Percentiles rank a stretch among this genome's conserved stretches.
Conservation (phyloP, 1,140 invertebrate species). For the Brevipalpus yothersi region DNA sequence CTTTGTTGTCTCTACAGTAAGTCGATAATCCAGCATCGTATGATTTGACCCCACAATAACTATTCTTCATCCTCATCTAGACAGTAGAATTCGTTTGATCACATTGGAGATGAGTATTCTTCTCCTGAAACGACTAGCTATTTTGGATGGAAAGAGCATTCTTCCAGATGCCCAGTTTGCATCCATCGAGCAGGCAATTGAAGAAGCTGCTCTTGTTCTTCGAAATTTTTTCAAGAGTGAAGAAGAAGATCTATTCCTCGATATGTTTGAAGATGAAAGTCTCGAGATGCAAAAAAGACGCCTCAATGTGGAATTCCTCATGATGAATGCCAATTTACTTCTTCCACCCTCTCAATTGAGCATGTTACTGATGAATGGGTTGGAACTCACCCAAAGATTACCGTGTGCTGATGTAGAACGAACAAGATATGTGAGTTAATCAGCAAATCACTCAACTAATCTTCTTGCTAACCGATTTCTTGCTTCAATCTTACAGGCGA, state of each 20-base stretch:
- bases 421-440: constrained; percentile 36
- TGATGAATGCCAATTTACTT: constrained; percentile 88
- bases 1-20: constrained; percentile 42
- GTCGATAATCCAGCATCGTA: constrained; percentile 4
- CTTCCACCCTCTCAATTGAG: constrained; percentile 75
- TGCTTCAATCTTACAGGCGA: constrained; percentile 30
- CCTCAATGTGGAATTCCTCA: constrained; percentile 70
- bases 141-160: constrained; percentile 21
- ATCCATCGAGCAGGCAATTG: constrained; percentile 46
- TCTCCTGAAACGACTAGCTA: constrained; percentile 34
- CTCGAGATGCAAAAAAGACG: constrained; percentile 65
- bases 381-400: constrained; percentile 74
- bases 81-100: constrained; percentile 49
- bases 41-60: background rate
- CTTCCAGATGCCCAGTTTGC: constrained; percentile 36
- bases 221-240: constrained; percentile 90
- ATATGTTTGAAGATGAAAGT: constrained; percentile 96
- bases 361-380: constrained; percentile 56
- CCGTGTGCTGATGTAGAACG: constrained; percentile 91
- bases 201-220: constrained; percentile 58
- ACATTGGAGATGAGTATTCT: constrained; percentile 68
- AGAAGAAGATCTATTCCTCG: constrained; percentile 64
- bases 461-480: background rate
- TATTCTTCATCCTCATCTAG: constrained; percentile 20
- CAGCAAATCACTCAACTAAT: background rate